Conservation (phyloP, 2,888 invertebrate genomes). For the Ormyrus nitidulus region DNA sequence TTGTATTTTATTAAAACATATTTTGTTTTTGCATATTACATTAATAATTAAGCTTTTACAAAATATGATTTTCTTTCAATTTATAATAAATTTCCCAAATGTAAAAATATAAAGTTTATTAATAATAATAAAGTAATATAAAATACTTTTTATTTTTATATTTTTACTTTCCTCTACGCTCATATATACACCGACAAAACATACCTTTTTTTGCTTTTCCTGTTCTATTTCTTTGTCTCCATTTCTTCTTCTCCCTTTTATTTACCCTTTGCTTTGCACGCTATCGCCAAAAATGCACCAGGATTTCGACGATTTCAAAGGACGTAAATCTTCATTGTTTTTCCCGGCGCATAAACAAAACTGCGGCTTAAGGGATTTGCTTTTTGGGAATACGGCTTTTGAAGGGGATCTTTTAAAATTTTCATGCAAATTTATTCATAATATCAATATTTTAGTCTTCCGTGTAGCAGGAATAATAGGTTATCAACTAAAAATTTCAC, state of each 20-base stretch:
- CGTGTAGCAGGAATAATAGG: too few species aligned
- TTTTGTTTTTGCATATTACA: too few species aligned
- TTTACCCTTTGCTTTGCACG: slow-evolving; percentile 25
- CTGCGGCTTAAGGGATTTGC: slow-evolving; percentile 32
- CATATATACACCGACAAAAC: neutral
- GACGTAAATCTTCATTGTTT: slow-evolving; percentile 41
- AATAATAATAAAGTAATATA: too few species aligned
- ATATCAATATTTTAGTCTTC: neutral
- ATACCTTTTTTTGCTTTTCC: neutral
- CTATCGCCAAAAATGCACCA: slow-evolving; percentile 29
- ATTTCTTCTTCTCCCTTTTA: neutral
- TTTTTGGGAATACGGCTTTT: slow-evolving; percentile 10
- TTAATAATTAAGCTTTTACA: too few species aligned
- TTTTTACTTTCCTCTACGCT: neutral
- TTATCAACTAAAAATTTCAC: too few species aligned
- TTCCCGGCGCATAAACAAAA: slow-evolving; percentile 29
- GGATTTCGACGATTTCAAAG: slow-evolving; percentile 37
- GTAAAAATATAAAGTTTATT: too few species aligned
- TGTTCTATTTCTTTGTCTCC: slow-evolving; percentile 8
- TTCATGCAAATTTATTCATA: slow-evolving; percentile 30
- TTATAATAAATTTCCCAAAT: too few species aligned
- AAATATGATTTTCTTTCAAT: too few species aligned
- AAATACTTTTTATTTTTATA: too few species aligned
- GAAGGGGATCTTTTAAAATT: slow-evolving; percentile 7
- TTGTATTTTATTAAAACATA: too few species aligned